These are phyloP conservation scores for Xanthia togata DNA, from an alignment of 2,888 invertebrate species.

Conservation along the genomic window DNA sequence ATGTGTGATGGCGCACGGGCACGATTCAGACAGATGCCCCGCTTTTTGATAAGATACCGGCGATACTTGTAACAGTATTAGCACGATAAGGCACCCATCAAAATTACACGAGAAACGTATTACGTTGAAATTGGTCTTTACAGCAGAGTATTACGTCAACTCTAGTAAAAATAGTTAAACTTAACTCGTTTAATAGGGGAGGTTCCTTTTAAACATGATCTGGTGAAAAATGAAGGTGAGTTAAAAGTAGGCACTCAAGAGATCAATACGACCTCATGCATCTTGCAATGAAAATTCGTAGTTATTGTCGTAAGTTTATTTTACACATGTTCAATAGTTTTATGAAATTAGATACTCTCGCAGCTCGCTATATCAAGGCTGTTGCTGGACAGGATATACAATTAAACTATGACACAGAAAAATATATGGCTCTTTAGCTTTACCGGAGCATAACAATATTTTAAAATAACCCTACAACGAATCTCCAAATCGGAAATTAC, in stretches of 20 bases:
- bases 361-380: neutral
- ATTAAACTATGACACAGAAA: neutral
- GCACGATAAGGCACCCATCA: conserved; percentile 51
- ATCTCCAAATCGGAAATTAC: conserved; percentile 39
- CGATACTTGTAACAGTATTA: conserved; percentile 57
- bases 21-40: conserved; percentile 61
- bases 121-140: conserved; percentile 2
- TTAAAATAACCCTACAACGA: neutral
- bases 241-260: neutral
- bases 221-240: too few species aligned
- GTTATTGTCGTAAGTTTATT: neutral
- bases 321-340: too few species aligned
- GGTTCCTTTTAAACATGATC: too few species aligned
- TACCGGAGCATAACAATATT: too few species aligned
- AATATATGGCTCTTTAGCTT: neutral
- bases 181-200: too few species aligned
- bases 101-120: conserved; percentile 39
- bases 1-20: conserved; percentile 41
- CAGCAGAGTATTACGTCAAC: neutral
- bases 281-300: neutral
- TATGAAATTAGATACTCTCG: neutral
- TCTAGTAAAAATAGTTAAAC: neutral
- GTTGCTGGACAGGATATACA: neutral
- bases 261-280: neutral
- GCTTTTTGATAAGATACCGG: conserved; percentile 61